phyloP scores from a whole-genome alignment of 2,888 invertebrate genomes.

The Xestobium rufovillosum region DNA sequence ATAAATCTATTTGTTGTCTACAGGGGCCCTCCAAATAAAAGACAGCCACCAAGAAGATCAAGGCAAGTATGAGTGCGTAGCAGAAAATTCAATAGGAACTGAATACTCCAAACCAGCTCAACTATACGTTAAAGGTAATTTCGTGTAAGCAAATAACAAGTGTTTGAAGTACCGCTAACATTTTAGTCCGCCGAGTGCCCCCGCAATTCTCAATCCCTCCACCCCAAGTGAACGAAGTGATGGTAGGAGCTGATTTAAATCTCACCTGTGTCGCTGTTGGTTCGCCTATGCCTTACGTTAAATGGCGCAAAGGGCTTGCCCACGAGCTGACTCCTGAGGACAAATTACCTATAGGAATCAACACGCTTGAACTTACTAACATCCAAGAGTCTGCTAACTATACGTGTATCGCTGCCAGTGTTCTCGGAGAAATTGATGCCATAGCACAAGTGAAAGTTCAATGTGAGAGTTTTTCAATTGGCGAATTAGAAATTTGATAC shows the following conservation, averaged over 20 bases:
- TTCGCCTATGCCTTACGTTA: constrained; percentile 96
- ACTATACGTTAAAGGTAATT: constrained; percentile 85
- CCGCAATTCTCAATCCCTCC: constrained; percentile 94
- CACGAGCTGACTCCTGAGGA: constrained; percentile 85
- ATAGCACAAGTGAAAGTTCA: constrained; percentile 89
- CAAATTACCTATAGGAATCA: constrained; percentile 75
- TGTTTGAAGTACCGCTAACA: constrained; percentile 29
- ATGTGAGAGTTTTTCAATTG: constrained; percentile 56
- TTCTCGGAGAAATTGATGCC: constrained; percentile 85
- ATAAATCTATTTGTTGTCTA: too few relatives aligned
- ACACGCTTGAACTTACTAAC: constrained; percentile 77
- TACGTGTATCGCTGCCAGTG: constrained; percentile 93
- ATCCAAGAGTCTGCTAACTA: constrained; percentile 92
- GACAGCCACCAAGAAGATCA: constrained; percentile 87
- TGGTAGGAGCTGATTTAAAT: constrained; percentile 84
- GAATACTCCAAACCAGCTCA: constrained; percentile 86
- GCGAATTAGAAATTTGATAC: too few relatives aligned
- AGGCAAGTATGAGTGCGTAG: constrained; percentile 94
- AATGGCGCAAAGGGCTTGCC: constrained; percentile 78
- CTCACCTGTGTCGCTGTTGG: constrained; percentile 96
- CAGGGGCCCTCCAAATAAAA: constrained; percentile 83
- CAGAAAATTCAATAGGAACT: constrained; percentile 87
- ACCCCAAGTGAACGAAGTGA: constrained; percentile 76
- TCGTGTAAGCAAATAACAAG: not conserved
- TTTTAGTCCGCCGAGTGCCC: constrained; percentile 84